Evolutionary conservation across 2,888 invertebrate species (phyloP), one percentile per base, ranked within the genome.

Genomic region (Amiota communis): DNA sequence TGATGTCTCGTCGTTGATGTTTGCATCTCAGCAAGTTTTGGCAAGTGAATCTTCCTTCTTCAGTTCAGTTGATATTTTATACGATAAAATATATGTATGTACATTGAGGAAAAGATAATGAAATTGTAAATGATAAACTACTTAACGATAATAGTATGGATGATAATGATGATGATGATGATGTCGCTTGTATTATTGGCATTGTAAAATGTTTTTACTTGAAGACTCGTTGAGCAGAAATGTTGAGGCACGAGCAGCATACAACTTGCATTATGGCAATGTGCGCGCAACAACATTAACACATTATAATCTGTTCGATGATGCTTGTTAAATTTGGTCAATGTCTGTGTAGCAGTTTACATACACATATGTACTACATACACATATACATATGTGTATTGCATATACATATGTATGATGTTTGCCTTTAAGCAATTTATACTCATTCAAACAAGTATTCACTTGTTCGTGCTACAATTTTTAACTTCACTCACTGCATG

Each of bases 251-350:
- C 15, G 17, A 17, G 65, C 17, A 65, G 15, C 36, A 46, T 70
- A 63, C 47, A 36, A 36, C 70, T 70, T 73, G 73, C 36, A 36
- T 36, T 36, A 2, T 36, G 36, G 36, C 36, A 36, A 36, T 4
- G 36, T 67, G 71, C 71, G 17, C 46, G 63, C 63, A 12, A 72
- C 76, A 74, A 86, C 85, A 86, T 85, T 86, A 86, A 84, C 86
- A 84, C 86, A 86, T 84, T 86, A 85, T 86, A 85, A 85, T 83
- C 84, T 81, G 80, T 78, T 69, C 69, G 15, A 47, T 63, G 70
- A 17, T 17, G 15, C 48, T 46, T 48, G 20, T 70, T 57, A 56
- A 53, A 23, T 36, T 36, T 36, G 36, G 36, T 36, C 53, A 15
- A 53, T 13, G 68, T 46, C 46, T 23, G 11, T n/a, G 49, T 49